These are phyloP conservation scores for Bothrops jararaca DNA, from an alignment of 2,113 vertebrate species.

Conservation along the genomic window DNA sequence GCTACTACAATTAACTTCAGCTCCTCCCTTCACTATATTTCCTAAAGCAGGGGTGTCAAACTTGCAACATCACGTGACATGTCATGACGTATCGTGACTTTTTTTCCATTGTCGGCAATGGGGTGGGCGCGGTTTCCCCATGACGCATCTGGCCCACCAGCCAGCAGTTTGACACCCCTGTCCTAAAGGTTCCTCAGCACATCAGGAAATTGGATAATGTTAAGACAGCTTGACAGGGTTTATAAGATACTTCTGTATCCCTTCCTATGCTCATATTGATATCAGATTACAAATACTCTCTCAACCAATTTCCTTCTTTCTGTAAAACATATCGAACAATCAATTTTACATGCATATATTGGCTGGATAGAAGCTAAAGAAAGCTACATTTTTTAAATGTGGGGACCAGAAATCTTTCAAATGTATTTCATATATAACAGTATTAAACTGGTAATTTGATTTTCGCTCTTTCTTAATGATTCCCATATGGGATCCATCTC, in stretches of 20 bases:
- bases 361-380: neutral
- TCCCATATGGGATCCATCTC: neutral
- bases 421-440: neutral
- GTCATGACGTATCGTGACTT: too few relatives aligned
- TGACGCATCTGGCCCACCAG: too few relatives aligned
- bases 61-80: too few relatives aligned
- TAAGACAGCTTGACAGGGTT: neutral
- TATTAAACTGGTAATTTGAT: neutral
- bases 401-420: neutral
- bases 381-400: neutral
- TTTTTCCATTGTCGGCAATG: too few relatives aligned
- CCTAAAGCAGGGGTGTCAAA: neutral
- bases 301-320: neutral
- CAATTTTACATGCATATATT: neutral
- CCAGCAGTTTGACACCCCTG: too few relatives aligned
- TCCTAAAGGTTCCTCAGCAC: neutral
- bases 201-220: neutral
- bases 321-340: neutral
- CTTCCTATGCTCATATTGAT: neutral
- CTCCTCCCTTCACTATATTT: neutral
- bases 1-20: neutral
- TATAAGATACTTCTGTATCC: neutral
- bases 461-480: neutral
- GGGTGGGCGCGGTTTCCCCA: too few relatives aligned
- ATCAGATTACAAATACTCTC: neutral